phyloP scores from a whole-genome alignment of 37 sponge, comb jelly and placozoan species.

The Oscarella lobularis region DNA sequence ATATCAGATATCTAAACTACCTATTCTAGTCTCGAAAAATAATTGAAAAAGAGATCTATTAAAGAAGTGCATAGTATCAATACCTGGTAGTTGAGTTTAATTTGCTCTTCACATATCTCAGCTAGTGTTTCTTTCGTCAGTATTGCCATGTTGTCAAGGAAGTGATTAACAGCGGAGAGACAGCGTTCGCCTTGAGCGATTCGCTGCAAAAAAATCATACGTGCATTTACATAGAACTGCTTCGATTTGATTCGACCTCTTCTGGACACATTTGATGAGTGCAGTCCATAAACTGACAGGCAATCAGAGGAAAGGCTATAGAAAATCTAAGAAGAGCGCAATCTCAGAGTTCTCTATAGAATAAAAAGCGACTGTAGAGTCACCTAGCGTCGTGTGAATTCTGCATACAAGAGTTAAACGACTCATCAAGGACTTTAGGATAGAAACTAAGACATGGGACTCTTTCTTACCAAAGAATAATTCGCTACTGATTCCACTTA shows the following conservation, averaged over 20 bases:
- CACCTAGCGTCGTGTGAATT: not conserved
- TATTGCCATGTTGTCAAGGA: slow-evolving; percentile 67
- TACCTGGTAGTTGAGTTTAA: not conserved
- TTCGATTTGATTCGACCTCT: too few relatives aligned
- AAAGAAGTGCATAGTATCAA: too few relatives aligned
- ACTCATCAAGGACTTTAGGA: not conserved
- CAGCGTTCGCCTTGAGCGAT: slow-evolving; percentile 60
- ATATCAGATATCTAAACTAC: too few relatives aligned
- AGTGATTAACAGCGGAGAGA: slow-evolving; percentile 66
- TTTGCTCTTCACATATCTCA: not conserved
- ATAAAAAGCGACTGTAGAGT: too few relatives aligned
- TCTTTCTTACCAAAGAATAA: not conserved
- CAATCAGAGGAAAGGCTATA: slow-evolving; percentile 66
- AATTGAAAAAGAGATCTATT: too few relatives aligned
- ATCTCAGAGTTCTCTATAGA: too few relatives aligned
- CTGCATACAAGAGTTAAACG: not conserved
- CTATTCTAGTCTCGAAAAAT: too few relatives aligned
- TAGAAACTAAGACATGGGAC: not conserved
- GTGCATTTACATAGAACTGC: too few relatives aligned
- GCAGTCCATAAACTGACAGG: slow-evolving; percentile 63
- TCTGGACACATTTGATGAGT: slow-evolving; percentile 64
- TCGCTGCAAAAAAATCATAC: slow-evolving; percentile 24
- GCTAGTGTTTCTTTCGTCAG: slow-evolving; percentile 27
- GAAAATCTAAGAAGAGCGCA: not conserved
- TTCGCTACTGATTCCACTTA: slow-evolving; percentile 4